Conservation (phyloP, 2,888 invertebrate species). For the Chrysotoxum bicinctum region DNA sequence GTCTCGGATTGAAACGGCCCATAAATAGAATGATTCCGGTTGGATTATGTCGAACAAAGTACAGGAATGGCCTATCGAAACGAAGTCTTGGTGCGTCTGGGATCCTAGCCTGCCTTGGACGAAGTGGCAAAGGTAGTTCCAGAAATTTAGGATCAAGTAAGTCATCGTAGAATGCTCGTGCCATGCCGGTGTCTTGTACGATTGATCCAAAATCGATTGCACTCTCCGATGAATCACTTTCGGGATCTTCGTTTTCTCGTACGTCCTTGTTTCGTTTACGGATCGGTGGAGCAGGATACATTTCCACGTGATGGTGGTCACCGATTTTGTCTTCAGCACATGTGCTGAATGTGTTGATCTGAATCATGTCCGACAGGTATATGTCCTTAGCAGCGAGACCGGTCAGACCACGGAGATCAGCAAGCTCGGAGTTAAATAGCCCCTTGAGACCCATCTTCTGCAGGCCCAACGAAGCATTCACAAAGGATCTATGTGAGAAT, state of each 20-base stretch:
- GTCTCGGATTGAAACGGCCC: constrained; percentile 92
- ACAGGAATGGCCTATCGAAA: constrained; percentile 93
- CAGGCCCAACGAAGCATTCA: constrained; percentile 90
- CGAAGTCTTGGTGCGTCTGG: constrained; percentile 89
- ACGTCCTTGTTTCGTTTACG: constrained; percentile 82
- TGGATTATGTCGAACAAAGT: constrained; percentile 94
- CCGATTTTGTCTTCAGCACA: constrained; percentile 89
- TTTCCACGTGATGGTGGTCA: constrained; percentile 90
- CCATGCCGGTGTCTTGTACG: constrained; percentile 83
- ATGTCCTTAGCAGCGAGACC: constrained; percentile 89
- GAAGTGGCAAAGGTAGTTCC: constrained; percentile 85
- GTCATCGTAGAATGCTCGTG: constrained; percentile 87
- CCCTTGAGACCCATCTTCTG: constrained; percentile 91
- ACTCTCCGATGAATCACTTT: constrained; percentile 78
- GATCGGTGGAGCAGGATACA: constrained; percentile 88
- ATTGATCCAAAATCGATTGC: constrained; percentile 79
- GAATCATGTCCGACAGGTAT: constrained; percentile 91
- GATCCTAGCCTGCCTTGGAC: constrained; percentile 88
- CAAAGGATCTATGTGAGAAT: constrained; percentile 91
- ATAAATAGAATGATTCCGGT: constrained; percentile 94
- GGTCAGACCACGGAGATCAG: constrained; percentile 92
- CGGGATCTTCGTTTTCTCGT: constrained; percentile 75
- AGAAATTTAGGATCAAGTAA: constrained; percentile 83
- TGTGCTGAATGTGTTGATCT: constrained; percentile 91
- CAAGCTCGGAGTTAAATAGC: constrained; percentile 88